Evolutionary conservation across 1,140 invertebrate genomes (phyloP), one percentile per base, ranked within the genome.

Genomic region (Drosophila rhopaloa): DNA sequence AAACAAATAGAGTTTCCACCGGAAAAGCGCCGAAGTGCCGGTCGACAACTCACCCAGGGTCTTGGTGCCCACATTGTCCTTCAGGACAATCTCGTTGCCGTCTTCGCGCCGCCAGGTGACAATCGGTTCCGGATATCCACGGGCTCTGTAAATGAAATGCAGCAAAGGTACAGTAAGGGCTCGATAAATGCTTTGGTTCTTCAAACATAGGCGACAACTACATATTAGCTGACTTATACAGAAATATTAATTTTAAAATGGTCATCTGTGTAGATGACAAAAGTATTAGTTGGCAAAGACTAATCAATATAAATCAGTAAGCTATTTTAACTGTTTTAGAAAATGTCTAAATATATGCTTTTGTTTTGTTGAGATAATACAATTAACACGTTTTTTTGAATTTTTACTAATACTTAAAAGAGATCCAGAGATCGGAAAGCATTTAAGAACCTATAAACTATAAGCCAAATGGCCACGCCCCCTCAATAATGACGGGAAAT

Each of bases 91-190:
- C 77, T 97, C 95, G 68, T 94, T 94, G 50, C 95, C 95, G 92
- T 98, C 97, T 93, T 98, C 97, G 58, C 97, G 93, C 53, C 96
- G 94, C 97, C 98, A 99, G 61, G 95, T 95, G 47, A 98, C 95
- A 80, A 96, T 95, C 1, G 98, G 97, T 44, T 93, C 93, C 0
- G 98, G 98, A 92, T 96, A 96, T 1, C 98, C 98, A 62, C 94
- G 94, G 5, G 98, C 97, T 66, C 94, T 92, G 72, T 11, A 38
- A 62, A 61, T 40, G 16, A 41, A 50, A 55, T 16, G n/a, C 43
- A 14, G n/a, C 10, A 10, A 24, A 19, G 14, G 9, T 35, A 53
- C 50, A 37, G 48, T 50, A 14, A 50, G 24, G 24, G 2, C 19
- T 29, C 44, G 19, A 24, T 46, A 24, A 5, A 11, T 11, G 16